Evolutionary conservation across 2,113 vertebrate genomes (phyloP).

Genomic region (Cinclus mexicanus): DNA sequence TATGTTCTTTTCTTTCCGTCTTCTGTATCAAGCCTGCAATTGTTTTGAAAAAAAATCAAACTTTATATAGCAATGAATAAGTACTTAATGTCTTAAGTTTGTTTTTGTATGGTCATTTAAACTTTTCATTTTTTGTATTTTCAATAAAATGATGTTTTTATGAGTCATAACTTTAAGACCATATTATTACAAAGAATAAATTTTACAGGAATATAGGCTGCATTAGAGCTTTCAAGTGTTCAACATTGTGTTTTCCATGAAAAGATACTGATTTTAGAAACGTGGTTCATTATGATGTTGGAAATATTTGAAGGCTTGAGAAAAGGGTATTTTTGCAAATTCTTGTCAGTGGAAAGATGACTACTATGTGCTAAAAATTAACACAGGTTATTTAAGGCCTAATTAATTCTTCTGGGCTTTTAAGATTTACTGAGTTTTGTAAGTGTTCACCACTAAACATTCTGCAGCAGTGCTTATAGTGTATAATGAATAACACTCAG

Average conservation of each 20-base stretch:
- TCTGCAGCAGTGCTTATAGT: slow-evolving; percentile 18
- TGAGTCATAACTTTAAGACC: slow-evolving; percentile 55
- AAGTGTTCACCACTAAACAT: slow-evolving; percentile 37
- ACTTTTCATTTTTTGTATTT: slow-evolving; percentile 53
- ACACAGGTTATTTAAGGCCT: neutral
- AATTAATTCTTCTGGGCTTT: slow-evolving; percentile 26
- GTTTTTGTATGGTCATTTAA: neutral
- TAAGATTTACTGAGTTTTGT: slow-evolving; percentile 5
- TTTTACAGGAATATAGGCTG: slow-evolving; percentile 35
- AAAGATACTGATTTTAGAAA: slow-evolving; percentile 21
- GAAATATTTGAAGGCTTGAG: neutral
- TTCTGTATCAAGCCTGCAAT: neutral
- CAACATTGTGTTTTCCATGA: slow-evolving; percentile 7
- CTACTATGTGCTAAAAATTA: slow-evolving; percentile 27
- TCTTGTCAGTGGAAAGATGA: neutral
- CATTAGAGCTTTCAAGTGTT: slow-evolving; percentile 13
- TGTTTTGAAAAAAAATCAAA: slow-evolving; percentile 26
- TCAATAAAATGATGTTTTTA: slow-evolving; percentile 50
- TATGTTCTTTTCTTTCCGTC: neutral
- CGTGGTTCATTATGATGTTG: neutral
- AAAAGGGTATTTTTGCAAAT: neutral
- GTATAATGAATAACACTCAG: slow-evolving; percentile 45
- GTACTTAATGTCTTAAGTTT: slow-evolving; percentile 24
- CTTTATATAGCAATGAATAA: slow-evolving; percentile 31
- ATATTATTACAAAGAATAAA: slow-evolving; percentile 60